These are phyloP conservation scores for Portunus trituberculatus DNA, from an alignment of 1,140 invertebrate species.

Conservation along the genomic window DNA sequence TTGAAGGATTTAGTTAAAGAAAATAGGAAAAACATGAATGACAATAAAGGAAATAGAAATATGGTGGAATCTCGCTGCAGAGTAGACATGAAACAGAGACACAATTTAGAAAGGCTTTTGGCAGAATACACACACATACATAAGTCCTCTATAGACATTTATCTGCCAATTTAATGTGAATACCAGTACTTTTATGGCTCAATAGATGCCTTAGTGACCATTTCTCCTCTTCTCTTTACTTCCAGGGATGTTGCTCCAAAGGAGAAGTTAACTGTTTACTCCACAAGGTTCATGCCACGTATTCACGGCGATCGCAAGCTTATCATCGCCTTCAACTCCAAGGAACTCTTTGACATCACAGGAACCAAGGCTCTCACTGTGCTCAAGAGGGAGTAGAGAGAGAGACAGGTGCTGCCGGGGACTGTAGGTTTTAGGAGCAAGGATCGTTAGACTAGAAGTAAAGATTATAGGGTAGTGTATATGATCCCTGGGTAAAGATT, in stretches of 20 bases:
- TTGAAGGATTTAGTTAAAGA: background rate
- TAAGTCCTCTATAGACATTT: no score
- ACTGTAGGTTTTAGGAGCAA: background rate
- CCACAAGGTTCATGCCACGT: slow-evolving; percentile 78
- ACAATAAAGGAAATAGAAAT: no score
- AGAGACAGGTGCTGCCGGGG: background rate
- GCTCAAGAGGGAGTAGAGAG: slow-evolving; percentile 50
- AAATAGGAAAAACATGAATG: background rate
- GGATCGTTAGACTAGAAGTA: background rate
- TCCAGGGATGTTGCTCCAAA: slow-evolving; percentile 77
- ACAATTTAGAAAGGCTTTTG: no score
- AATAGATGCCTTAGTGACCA: background rate
- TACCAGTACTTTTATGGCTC: no score
- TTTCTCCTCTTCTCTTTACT: background rate
- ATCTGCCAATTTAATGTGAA: no score
- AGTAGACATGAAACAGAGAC: no score
- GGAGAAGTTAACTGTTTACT: slow-evolving; percentile 78
- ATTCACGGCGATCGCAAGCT: slow-evolving; percentile 79
- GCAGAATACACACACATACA: no score
- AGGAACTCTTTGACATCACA: slow-evolving; percentile 78
- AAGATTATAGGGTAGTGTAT: no score
- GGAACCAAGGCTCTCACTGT: slow-evolving; percentile 80
- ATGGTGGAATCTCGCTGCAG: no score
- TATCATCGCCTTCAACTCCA: slow-evolving; percentile 79
- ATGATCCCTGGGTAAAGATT: no score